phyloP scores from a whole-genome alignment of 2,113 vertebrate species.

The Dipodomys ordii region DNA sequence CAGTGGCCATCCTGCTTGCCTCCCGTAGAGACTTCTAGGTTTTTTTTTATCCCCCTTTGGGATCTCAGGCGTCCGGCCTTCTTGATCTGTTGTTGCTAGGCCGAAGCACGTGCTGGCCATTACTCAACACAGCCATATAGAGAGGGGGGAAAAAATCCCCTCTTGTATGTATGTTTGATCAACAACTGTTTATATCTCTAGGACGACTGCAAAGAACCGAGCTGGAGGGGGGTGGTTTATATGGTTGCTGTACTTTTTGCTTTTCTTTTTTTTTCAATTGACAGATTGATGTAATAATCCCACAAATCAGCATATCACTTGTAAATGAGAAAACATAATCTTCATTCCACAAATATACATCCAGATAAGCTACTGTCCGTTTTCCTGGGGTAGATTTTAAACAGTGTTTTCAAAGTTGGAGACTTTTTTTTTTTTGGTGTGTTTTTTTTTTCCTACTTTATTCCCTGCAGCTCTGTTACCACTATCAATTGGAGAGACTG shows the following conservation, averaged over 20 bases:
- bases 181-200: slow-evolving; percentile 51
- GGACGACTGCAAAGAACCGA: slow-evolving; percentile 61
- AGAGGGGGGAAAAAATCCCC: not conserved
- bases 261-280: slow-evolving; percentile 22
- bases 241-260: not conserved
- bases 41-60: not conserved
- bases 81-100: slow-evolving; percentile 62
- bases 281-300: slow-evolving; percentile 41
- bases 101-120: slow-evolving; percentile 39
- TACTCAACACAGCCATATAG: slow-evolving; percentile 60
- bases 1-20: slow-evolving; percentile 19
- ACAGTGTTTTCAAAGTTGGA: slow-evolving; percentile 53
- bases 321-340: slow-evolving; percentile 40
- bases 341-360: slow-evolving; percentile 53
- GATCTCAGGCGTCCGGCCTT: slow-evolving; percentile 39
- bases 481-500: not conserved
- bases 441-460: not conserved
- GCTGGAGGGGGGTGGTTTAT: slow-evolving; percentile 48
- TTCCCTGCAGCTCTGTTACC: slow-evolving; percentile 53
- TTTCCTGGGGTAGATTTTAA: slow-evolving; percentile 45
- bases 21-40: slow-evolving; percentile 31
- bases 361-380: not conserved
- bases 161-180: slow-evolving; percentile 52
- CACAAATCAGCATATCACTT: slow-evolving; percentile 40
- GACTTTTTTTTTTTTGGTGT: not conserved